Conservation (phyloP, 2,113 vertebrate species). For the Hylia prasina region DNA sequence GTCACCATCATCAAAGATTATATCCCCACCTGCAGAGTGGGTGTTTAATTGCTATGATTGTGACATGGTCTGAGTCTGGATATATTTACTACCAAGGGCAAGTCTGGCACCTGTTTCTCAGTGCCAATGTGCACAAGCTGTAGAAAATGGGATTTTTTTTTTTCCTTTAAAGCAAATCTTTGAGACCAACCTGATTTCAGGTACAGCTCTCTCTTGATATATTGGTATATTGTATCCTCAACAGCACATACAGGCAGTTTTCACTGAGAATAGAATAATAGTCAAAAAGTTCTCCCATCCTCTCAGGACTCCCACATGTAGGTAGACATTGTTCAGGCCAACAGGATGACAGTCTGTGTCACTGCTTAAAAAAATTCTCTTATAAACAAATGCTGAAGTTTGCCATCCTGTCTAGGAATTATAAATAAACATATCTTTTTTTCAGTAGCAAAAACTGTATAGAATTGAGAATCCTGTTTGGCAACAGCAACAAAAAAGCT, state of each 20-base stretch:
- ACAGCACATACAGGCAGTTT: not conserved
- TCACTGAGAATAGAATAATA: not conserved
- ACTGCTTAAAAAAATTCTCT: not conserved
- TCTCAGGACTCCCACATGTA: not conserved
- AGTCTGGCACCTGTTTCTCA: not conserved
- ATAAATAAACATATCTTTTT: not conserved
- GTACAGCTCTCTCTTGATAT: not conserved
- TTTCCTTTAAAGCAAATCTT: not conserved
- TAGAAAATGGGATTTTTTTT: not conserved
- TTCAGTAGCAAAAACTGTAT: not conserved
- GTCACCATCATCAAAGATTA: no score
- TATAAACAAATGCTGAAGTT: not conserved
- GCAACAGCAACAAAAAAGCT: not conserved
- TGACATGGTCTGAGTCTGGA: not conserved
- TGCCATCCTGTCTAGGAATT: not conserved
- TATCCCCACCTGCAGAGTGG: not conserved
- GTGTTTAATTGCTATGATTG: not conserved
- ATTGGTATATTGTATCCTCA: not conserved
- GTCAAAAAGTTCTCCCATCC: not conserved
- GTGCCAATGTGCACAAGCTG: accelerated
- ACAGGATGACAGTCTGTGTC: not conserved
- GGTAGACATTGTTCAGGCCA: not conserved
- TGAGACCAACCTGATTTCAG: not conserved
- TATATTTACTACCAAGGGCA: not conserved
- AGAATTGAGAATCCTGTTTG: not conserved